These are phyloP conservation scores for Pterophyllum scalare DNA, from an alignment of 2,113 vertebrate species.

Conservation along the genomic window DNA sequence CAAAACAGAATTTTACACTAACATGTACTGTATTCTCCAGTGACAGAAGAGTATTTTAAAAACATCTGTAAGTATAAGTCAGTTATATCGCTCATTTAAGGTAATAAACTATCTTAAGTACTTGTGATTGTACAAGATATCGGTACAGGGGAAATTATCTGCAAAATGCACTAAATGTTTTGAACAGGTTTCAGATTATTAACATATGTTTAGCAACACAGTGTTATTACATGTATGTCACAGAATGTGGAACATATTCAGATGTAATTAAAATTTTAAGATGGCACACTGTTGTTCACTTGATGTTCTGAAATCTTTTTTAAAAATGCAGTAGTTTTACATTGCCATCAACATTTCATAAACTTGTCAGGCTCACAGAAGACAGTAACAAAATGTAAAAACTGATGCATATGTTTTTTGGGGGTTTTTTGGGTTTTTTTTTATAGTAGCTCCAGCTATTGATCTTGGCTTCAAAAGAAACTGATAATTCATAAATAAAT, in stretches of 20 bases:
- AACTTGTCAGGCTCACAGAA: neutral
- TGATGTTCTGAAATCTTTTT: no score
- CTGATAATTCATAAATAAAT: neutral
- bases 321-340: neutral
- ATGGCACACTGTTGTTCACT: no score
- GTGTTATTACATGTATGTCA: neutral
- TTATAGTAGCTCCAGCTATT: neutral
- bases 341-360: neutral
- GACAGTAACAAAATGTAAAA: neutral
- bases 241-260: neutral
- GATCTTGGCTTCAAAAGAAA: neutral
- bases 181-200: no score
- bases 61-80: neutral
- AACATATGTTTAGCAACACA: no score
- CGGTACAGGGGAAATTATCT: neutral
- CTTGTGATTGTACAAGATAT: neutral
- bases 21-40: neutral
- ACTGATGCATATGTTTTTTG: neutral
- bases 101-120: neutral
- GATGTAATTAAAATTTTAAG: neutral
- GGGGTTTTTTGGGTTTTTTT: no score
- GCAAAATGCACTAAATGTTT: neutral
- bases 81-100: neutral
- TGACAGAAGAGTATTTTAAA: neutral
- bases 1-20: conserved; percentile 15